Conservation (phyloP, 2,113 vertebrate species). For the Myotis lucifugus region DNA sequence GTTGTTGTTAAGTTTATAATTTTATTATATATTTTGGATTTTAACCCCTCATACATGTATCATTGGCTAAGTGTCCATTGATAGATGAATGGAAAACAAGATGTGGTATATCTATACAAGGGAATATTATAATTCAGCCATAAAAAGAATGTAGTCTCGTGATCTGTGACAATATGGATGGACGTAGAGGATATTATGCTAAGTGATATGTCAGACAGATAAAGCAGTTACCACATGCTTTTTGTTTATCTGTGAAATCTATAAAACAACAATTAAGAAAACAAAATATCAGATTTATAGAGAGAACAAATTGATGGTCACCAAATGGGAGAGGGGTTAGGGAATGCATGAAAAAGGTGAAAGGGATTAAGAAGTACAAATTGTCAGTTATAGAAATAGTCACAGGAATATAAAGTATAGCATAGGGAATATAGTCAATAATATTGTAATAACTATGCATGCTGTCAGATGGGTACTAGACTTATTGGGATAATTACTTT, state of each 20-base stretch:
- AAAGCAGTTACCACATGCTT: neutral
- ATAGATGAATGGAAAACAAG: neutral
- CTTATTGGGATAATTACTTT: neutral
- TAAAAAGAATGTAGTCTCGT: neutral
- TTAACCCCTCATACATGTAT: neutral
- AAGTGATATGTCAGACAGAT: neutral
- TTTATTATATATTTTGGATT: neutral
- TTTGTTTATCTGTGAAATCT: neutral
- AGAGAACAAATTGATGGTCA: neutral
- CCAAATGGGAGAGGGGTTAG: neutral
- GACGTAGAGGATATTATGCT: neutral
- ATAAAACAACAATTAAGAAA: neutral
- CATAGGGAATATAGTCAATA: neutral
- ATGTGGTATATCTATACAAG: neutral
- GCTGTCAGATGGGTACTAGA: neutral
- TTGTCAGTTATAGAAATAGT: neutral
- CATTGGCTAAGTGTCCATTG: neutral
- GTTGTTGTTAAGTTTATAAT: neutral
- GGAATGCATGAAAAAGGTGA: neutral
- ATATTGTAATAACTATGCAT: neutral
- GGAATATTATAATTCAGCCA: neutral
- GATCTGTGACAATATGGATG: neutral
- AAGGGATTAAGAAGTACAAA: neutral
- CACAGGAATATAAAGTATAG: neutral
- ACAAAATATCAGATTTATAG: neutral